Evolutionary conservation across 2,888 invertebrate genomes (phyloP), one percentile per base, ranked within the genome.

Genomic region (Druceiella hillmani): DNA sequence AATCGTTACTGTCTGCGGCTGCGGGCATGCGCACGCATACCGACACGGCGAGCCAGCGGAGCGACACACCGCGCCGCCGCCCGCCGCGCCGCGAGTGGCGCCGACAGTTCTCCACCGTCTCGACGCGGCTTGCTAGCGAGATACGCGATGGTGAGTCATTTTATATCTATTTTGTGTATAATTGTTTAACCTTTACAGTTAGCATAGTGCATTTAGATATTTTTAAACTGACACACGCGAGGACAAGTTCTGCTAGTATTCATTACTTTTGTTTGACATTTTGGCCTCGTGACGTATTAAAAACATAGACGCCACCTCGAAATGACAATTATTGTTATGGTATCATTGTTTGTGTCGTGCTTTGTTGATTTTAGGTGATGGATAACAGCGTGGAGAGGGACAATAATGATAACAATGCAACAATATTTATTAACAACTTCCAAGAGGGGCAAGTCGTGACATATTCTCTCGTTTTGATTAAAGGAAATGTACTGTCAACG

Each of bases 381-480:
- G 69, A 71, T 62, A 69, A 68, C 64, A 9, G 4, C 61, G 62
- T 46, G 57, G 14, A 6, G 24, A 54, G 42, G 57, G 63, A 61
- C 24, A 62, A 66, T 55, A 62, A 64, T 50, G 66, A 68, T 45
- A 61, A 63, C 51, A 62, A 61, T 48, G 65, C 66, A 30, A 59
- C 66, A 43, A 69, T 70, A 48, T 67, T 66, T 47, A 56, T 79
- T 35, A 73, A 70, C 28, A 81, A 83, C 55, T 73, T 82, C 39
- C 71, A 75, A 53, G 71, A 79, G 58, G 75, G 76, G 45, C 80
- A 80, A 51, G 63, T 57, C 41, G 59, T 81, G 32, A 71, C 69
- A 43, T 78, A 81, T 58, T 76, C 80, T 14, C 59, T 81, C 25
- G 68, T 77, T 41, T 60, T 81, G 20, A 63, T 81, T 17, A 78